Base-by-base conservation (phyloP, 2,888 invertebrate genomes). In the Tenthredo mesomela region DNA sequence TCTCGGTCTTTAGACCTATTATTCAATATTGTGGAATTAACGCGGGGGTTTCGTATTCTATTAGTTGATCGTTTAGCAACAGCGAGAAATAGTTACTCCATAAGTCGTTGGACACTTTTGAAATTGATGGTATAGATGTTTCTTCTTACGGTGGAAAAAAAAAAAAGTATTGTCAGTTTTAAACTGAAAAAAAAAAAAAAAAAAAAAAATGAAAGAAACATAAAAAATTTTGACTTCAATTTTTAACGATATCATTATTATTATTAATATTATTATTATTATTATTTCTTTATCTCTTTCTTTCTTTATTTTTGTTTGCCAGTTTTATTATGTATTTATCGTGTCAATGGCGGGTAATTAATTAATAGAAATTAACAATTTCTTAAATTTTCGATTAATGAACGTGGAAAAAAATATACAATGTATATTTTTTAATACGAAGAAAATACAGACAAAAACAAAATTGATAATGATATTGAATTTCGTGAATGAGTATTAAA, bases 321-420 rank as follows among this genome's bases (percentile, higher is more conserved):
- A 21, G 25, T 67, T 67, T 67, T 67, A n/a, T 37, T 54, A 70
- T 37, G 70, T 70, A 61, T 70, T 70, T 70, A 18, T 70, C 70
- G 33, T 37, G 33, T 70, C 70, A 70, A 70, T 29, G n/a, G 33
- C 70, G 70, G 33, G 18, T 70, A 33, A 15, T 37, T 15, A 37
- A 18, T 70, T 9, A 9, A 71, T 71, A n/a, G n/a, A 71, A n/a
- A n/a, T n/a, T 18, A 71, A 6, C 1, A 15, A 37, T 71, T 67
- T 71, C 70, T 33, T 25, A 33, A 18, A 67, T 67, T 67, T 0
- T 67, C 10, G 0, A 18, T 33, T 15, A 6, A 33, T 15, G 5
- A 67, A 33, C 21, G 21, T 67, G 29, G 29, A 2, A 67, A 2
- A 67, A 67, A 67, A 67, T 67, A 67, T 67, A 67, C 67, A 33